Evolutionary conservation across 2,797 vertebrate genomes (phyloP).

Genomic region (Tapirus indicus): DNA sequence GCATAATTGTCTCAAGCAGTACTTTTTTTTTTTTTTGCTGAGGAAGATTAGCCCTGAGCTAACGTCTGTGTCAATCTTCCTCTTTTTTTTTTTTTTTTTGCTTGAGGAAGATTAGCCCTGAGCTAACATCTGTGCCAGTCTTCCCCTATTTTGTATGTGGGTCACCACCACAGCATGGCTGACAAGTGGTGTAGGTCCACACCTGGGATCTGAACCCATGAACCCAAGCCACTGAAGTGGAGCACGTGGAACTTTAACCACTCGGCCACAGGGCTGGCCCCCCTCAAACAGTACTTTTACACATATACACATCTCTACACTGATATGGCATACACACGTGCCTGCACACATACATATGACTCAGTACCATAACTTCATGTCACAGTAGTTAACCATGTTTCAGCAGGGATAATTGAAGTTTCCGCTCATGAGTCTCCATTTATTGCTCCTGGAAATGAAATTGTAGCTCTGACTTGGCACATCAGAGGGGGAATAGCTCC

Average conservation of each 20-base stretch:
- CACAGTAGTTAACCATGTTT: neutral
- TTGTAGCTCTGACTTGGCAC: neutral
- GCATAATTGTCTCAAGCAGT: neutral
- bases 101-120: too few species aligned
- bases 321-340: rapidly evolving
- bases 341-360: neutral
- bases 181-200: too few species aligned
- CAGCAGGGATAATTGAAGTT: neutral
- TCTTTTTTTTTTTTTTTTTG: too few species aligned
- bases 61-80: too few species aligned
- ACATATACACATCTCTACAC: neutral
- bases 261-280: too few species aligned
- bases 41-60: too few species aligned
- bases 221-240: too few species aligned
- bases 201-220: too few species aligned
- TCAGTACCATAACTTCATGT: neutral
- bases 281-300: neutral
- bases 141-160: too few species aligned
- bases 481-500: neutral
- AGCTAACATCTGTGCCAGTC: too few species aligned
- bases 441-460: neutral
- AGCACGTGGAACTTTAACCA: too few species aligned
- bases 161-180: too few species aligned
- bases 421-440: neutral
- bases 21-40: neutral